Percentiles rank a stretch among this genome's conserved stretches.
Conservation (phyloP, 2,797 vertebrate species). For the Scolopax bukidnonensis region DNA sequence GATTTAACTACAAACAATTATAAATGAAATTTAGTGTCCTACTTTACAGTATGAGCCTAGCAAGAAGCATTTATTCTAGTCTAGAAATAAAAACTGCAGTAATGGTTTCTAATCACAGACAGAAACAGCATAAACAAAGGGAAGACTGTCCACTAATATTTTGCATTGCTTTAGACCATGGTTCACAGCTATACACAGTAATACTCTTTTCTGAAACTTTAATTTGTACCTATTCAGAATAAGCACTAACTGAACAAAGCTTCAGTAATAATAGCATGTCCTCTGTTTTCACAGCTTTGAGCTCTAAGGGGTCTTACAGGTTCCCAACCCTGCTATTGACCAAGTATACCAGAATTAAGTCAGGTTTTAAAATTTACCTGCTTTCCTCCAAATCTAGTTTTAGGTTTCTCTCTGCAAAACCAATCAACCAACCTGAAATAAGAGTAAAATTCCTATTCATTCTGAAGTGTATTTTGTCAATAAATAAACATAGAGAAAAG, state of each 20-base stretch:
- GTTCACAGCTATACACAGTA: neutral
- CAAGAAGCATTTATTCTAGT: neutral
- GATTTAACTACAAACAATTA: neutral
- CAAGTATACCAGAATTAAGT: neutral
- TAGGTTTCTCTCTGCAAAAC: neutral
- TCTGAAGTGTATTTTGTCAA: neutral
- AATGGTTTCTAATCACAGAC: neutral
- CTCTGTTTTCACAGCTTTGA: neutral
- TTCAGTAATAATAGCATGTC: neutral
- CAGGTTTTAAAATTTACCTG: neutral
- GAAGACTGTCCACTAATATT: neutral
- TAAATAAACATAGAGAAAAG: neutral
- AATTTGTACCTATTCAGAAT: neutral
- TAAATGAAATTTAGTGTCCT: neutral
- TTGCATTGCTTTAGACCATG: neutral
- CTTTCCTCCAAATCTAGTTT: neutral
- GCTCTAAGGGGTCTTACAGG: neutral
- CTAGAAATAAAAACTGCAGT: neutral
- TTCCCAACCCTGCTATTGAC: neutral
- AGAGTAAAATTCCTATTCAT: neutral
- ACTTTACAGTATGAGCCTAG: neutral
- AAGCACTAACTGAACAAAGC: neutral
- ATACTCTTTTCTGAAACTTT: neutral
- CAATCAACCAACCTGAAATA: neutral
- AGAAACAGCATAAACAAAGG: neutral